Percentiles rank a stretch among this genome's conserved stretches.
These are phyloP conservation scores for Chiloscyllium plagiosum DNA, from an alignment of 2,113 vertebrate genomes.

Conservation along the genomic window DNA sequence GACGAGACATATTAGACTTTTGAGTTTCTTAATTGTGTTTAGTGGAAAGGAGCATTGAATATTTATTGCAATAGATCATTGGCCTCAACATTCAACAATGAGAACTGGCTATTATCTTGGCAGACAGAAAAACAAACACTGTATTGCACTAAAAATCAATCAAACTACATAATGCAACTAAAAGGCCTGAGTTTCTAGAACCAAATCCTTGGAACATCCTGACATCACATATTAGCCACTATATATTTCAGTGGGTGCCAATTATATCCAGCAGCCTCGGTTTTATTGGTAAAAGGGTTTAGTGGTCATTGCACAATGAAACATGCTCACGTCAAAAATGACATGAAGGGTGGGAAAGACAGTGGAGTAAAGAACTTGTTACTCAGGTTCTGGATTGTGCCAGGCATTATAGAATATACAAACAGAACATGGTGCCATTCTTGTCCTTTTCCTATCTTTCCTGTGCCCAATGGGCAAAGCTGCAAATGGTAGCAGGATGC, in stretches of 20 bases:
- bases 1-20: background rate
- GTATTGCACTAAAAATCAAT: slow-evolving; percentile 45
- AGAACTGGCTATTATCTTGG: background rate
- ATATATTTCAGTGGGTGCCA: background rate
- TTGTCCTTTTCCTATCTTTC: background rate
- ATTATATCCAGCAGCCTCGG: background rate
- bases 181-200: slow-evolving; percentile 56
- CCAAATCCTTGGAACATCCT: slow-evolving; percentile 45
- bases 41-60: background rate
- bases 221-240: slow-evolving; percentile 41
- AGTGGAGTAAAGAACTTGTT: background rate
- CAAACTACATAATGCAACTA: slow-evolving; percentile 47
- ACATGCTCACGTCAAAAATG: background rate
- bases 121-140: slow-evolving; percentile 40
- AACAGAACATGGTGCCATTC: background rate
- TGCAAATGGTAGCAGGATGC: background rate
- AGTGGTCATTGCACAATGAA: background rate
- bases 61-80: slow-evolving; percentile 17
- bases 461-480: background rate
- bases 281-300: background rate
- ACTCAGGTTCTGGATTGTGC: background rate
- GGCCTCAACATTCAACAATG: background rate
- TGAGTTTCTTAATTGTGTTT: slow-evolving; percentile 12
- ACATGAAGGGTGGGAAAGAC: background rate
- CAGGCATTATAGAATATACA: no score